phyloP scores from a whole-genome alignment of 2,888 invertebrate genomes.

The Drosophila macrothrix region DNA sequence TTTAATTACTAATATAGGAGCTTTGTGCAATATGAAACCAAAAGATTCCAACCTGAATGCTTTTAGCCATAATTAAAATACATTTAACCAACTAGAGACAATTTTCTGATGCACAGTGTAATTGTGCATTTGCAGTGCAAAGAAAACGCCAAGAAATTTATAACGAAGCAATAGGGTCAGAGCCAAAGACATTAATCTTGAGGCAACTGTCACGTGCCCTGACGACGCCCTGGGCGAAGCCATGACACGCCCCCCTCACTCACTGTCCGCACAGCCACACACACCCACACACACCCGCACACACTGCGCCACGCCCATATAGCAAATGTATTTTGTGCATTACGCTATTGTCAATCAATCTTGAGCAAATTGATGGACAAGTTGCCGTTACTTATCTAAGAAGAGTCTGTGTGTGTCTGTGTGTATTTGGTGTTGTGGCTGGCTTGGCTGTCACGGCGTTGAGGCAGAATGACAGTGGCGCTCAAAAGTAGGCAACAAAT shows the following conservation, averaged over 20 bases:
- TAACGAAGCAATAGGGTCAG: conserved; percentile 59
- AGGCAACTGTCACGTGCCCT: conserved; percentile 67
- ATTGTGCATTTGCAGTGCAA: conserved; percentile 52
- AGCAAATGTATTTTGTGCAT: conserved; percentile 76
- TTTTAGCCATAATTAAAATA: background rate
- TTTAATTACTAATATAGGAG: too few relatives aligned
- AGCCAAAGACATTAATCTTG: conserved; percentile 74
- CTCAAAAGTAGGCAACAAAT: conserved; percentile 63
- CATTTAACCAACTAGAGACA: too few relatives aligned
- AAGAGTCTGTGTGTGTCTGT: conserved; percentile 9
- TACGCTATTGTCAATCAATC: conserved; percentile 80
- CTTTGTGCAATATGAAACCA: too few relatives aligned
- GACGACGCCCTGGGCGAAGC: conserved; percentile 25
- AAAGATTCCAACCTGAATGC: background rate
- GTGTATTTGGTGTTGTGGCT: conserved; percentile 15
- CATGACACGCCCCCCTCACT: conserved; percentile 13
- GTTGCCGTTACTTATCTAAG: conserved; percentile 65
- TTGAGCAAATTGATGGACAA: conserved; percentile 81
- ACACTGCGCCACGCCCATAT: conserved; percentile 18
- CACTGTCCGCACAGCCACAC: too few relatives aligned
- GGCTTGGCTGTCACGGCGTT: conserved; percentile 24
- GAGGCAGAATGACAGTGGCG: conserved; percentile 33
- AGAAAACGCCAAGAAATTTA: conserved; percentile 58
- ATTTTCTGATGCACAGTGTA: conserved; percentile 40
- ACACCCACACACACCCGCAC: conserved; percentile 6